These are phyloP conservation scores for Lysandra bellargus DNA, from an alignment of 2,888 invertebrate genomes.

Conservation along the genomic window DNA sequence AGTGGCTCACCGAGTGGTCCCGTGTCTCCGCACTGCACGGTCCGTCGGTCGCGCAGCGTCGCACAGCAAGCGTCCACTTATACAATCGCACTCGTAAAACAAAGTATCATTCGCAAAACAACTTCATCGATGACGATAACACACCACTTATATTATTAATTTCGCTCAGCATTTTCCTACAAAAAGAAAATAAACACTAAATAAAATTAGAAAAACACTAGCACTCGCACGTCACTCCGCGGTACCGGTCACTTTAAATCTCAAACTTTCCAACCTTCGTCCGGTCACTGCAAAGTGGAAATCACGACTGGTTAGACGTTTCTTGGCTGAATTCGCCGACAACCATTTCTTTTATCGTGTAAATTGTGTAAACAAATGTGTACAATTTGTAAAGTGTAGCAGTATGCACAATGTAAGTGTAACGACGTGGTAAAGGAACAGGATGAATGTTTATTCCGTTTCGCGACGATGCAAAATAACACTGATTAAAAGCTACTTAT, in stretches of 20 bases:
- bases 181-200: conserved; percentile 72
- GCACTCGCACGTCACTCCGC: conserved; percentile 69
- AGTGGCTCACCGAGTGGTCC: conserved; percentile 36
- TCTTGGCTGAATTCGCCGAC: conserved; percentile 56
- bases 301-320: conserved; percentile 75
- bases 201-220: conserved; percentile 57
- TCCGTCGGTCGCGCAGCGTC: conserved; percentile 54
- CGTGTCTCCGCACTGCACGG: conserved; percentile 31
- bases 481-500: not conserved
- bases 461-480: not conserved
- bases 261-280: conserved; percentile 75
- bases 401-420: conserved; percentile 50
- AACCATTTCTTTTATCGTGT: conserved; percentile 58
- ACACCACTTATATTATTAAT: conserved; percentile 80
- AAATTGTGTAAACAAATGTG: conserved; percentile 57
- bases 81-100: conserved; percentile 73
- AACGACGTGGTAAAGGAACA: not conserved
- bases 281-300: conserved; percentile 79
- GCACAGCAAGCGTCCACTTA: conserved; percentile 74
- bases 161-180: conserved; percentile 79
- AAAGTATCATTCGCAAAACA: conserved; percentile 79
- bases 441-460: not conserved
- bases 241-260: conserved; percentile 59
- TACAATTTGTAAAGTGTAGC: conserved; percentile 46
- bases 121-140: conserved; percentile 77